Percentiles rank a stretch among this genome's conserved stretches.
Evolutionary conservation across 2,888 invertebrate species (phyloP).

Genomic region (Netelia melanura): DNA sequence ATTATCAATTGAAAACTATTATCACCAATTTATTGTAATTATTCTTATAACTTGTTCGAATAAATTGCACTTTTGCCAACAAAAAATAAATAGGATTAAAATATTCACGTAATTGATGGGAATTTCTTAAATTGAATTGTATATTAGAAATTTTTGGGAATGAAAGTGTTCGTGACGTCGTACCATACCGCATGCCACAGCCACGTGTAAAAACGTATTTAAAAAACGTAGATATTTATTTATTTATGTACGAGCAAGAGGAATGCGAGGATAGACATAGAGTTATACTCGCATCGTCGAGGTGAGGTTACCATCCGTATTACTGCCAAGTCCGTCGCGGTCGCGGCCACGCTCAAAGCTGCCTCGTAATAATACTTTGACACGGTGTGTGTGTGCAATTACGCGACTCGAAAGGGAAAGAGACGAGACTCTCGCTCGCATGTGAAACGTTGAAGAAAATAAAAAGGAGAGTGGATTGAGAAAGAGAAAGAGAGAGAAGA

Average conservation of each 20-base stretch:
- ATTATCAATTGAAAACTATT: too few relatives aligned
- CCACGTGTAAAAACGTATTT: conserved; percentile 20
- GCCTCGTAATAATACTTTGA: conserved; percentile 64
- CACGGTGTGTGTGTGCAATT: conserved; percentile 60
- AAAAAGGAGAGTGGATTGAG: conserved; percentile 5
- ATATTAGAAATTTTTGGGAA: too few relatives aligned
- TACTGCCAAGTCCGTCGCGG: conserved; percentile 47
- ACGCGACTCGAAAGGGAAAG: conserved; percentile 71
- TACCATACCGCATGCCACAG: too few relatives aligned
- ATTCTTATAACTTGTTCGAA: too few relatives aligned
- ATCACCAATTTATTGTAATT: too few relatives aligned
- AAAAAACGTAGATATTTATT: conserved; percentile 5
- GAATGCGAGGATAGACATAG: conserved; percentile 45
- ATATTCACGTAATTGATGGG: too few relatives aligned
- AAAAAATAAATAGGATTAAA: too few relatives aligned
- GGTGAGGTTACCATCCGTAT: conserved; percentile 32
- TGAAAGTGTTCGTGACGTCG: too few relatives aligned
- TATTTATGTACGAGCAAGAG: conserved; percentile 3
- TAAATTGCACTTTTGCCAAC: too few relatives aligned
- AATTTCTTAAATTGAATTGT: too few relatives aligned
- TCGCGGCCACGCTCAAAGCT: conserved; percentile 60
- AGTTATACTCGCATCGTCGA: conserved; percentile 12
- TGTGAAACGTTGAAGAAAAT: conserved; percentile 38
- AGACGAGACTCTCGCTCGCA: conserved; percentile 22
- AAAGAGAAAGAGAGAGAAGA: conserved; percentile 31